Base-by-base conservation (phyloP, 2,113 vertebrate species). In the Chaetodon trifascialis region DNA sequence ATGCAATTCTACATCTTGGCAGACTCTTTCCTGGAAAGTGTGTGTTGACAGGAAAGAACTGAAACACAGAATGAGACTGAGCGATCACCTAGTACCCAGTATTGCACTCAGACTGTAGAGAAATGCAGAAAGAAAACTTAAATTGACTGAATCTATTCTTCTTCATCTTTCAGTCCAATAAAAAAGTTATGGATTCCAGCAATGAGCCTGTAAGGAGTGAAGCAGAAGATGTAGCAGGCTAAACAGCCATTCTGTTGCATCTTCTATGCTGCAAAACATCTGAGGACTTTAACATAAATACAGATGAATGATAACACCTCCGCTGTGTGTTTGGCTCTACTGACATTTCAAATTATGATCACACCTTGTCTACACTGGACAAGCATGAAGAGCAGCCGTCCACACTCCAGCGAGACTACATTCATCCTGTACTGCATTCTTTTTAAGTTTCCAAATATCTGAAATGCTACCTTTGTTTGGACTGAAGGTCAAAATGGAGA, bases 1-100 rank as follows among this genome's bases (percentile, higher is more conserved):
- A 38, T 19, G 17, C 30, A 12, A 36, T 7, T 21, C 11, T 19
- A 25, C 34, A 52, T 34, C 42, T 44, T 44, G 42, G 10, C 40
- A 11, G 42, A 44, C 14, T 49, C n/a, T 25, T 40, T 75, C 49
- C 73, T 65, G 73, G 42, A 42, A 44, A 17, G 38, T 30, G 7
- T 7, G 60, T 38, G 63, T 46, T 58, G 44, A 68, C 25, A 38
- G 65, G 60, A 76, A 42, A 7, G 64, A 59, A 30, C 14, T 59
- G 30, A 6, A 63, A 56, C 17, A 47, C 34, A 71, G 46, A 62
- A 23, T 15, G 44, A 62, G 34, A 30, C 52, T 34, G 46, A 60
- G 46, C 46, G 11, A n/a, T 79, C 23, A 44, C 6, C 14, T 2
- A 17, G 21, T 0, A 40, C 0, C 21, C n/a, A 59, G 36, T 5